Evolutionary conservation across 2,113 vertebrate genomes (phyloP), one percentile per base, ranked within the genome.

Genomic region (Tamias sibiricus): DNA sequence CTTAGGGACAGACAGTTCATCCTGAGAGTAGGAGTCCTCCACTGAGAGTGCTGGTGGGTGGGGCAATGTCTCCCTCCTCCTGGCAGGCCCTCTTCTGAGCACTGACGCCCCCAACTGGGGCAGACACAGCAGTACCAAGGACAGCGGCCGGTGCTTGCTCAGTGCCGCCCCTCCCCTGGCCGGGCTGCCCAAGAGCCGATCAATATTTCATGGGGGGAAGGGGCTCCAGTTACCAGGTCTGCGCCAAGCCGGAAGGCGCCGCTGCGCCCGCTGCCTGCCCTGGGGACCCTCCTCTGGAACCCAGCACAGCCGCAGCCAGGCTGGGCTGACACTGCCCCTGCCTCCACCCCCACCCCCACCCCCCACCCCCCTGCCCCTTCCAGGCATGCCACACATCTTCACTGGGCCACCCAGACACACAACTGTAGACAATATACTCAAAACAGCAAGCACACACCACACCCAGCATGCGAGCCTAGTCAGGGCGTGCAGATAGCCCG

Each of bases 191-290:
- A 19, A 71, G 22, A 49, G 47, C 57, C 1, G 44, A 97, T 98
- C 96, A 97, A 97, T 98, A 95, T 96, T 98, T 97, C 91, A 97
- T 81, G 35, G 80, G 76, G 94, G 91, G 79, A 93, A 96, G 92
- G 97, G 96, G 95, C 80, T 98, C 94, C 0, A 22, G 84, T 98
- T 97, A 96, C 97, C 22, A 96, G 71, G 19, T 66, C 75, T 2
- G 17, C 30, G 44, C 96, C 54, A 76, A 90, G 93, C 94, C 66
- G 68, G 96, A 97, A 95, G 97, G 96, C 88, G 83, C 97, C 57
- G 12, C 91, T 24, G 40, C 3, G 6, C 90, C 85, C 4, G 14
- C 75, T 75, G 68, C 85, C 89, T 2, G 12, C 87, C 82, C 95
- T 77, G 32, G 94, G 80, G 95, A 95, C 94, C n/a, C 44, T 95